A percentile compares a stretch with the other conserved stretches of the same genome.
phyloP scores from a whole-genome alignment of 2,797 vertebrate genomes.

The Anomalospiza imberbis region DNA sequence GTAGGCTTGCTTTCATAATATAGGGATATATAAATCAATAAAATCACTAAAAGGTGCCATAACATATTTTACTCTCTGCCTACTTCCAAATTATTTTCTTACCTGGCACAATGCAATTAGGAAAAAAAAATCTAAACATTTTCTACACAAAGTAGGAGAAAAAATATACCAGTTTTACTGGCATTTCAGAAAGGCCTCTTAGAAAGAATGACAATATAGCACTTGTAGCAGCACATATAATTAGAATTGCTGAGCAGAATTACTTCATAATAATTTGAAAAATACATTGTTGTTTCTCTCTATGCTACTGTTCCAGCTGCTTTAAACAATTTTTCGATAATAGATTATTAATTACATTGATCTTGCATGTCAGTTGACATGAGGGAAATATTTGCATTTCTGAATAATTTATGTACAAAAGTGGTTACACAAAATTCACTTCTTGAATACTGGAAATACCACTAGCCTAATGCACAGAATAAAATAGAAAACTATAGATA shows the following conservation, averaged over 20 bases:
- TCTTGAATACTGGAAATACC: not conserved
- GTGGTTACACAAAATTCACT: not conserved
- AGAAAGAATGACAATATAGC: not conserved
- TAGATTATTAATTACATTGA: slow-evolving; percentile 3
- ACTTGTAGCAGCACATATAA: not conserved
- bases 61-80: not conserved
- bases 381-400: not conserved
- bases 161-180: not conserved
- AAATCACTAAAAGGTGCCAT: not conserved
- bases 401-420: not conserved
- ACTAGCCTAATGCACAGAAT: not conserved
- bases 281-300: not conserved
- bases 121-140: not conserved
- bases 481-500: not conserved
- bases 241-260: not conserved
- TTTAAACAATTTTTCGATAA: not conserved
- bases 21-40: not conserved
- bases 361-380: not conserved
- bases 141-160: not conserved
- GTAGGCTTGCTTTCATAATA: not conserved
- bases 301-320: not conserved
- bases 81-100: not conserved
- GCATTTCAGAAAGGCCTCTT: not conserved
- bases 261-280: not conserved
- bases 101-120: not conserved